phyloP scores from a whole-genome alignment of 1,140 invertebrate species.

The Danaus plexippus region DNA sequence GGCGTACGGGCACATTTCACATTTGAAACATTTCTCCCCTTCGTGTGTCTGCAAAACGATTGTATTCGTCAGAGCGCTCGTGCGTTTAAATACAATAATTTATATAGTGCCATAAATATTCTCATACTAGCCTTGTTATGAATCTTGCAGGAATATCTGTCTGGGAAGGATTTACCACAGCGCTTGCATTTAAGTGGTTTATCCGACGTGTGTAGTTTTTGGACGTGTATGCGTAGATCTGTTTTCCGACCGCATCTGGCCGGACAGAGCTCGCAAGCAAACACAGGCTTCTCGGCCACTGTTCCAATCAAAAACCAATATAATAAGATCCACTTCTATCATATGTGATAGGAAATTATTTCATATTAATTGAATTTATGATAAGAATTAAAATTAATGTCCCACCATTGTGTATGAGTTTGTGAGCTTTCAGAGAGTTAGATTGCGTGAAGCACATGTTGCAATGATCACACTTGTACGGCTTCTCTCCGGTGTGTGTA shows the following conservation, averaged over 20 bases:
- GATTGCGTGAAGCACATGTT: slow-evolving; percentile 95
- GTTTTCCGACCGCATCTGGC: slow-evolving; percentile 97
- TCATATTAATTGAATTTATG: no score
- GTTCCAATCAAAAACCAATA: slow-evolving; percentile 8
- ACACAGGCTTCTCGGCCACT: slow-evolving; percentile 93
- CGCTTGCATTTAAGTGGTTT: slow-evolving; percentile 93
- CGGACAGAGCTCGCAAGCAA: slow-evolving; percentile 95
- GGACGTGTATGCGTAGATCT: slow-evolving; percentile 95
- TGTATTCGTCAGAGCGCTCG: slow-evolving; percentile 2
- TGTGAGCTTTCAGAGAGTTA: slow-evolving; percentile 95
- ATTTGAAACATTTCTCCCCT: slow-evolving; percentile 98
- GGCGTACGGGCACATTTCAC: slow-evolving; percentile 94
- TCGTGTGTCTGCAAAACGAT: slow-evolving; percentile 83
- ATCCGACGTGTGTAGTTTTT: slow-evolving; percentile 96
- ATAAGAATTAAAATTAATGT: slow-evolving; percentile 10
- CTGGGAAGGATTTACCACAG: slow-evolving; percentile 93
- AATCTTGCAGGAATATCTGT: slow-evolving; percentile 84
- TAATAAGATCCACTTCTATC: neutral
- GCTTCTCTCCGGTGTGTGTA: slow-evolving; percentile 94
- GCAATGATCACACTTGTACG: slow-evolving; percentile 95
- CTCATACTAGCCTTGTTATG: slow-evolving; percentile 70
- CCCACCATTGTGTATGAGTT: slow-evolving; percentile 92
- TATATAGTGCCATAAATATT: neutral
- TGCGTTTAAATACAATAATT: neutral
- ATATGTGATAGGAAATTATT: no score